Base-by-base conservation (phyloP, 2,888 invertebrate genomes). In the Melanchra persicariae region DNA sequence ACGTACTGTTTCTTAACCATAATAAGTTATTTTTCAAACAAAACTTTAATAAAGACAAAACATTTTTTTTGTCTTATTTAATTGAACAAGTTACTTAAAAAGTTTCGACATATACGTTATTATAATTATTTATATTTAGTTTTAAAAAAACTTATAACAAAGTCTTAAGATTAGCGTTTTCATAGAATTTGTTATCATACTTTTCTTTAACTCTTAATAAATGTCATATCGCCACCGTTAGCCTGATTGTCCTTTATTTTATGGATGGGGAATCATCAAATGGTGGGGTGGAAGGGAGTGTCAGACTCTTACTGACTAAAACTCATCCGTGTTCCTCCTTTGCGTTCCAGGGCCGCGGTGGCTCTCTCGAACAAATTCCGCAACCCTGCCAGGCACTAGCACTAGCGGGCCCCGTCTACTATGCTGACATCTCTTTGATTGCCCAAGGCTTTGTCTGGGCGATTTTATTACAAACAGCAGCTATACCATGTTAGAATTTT, bases 41-140 rank as follows among this genome's bases (percentile, higher is more conserved):
- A 57, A 68, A 68, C 54, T 60, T 75, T 43, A 34, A 40, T 49
- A 75, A 64, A 57, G 55, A n/a, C 15, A 8, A 45, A 55, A 45
- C 47, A 52, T 49, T 77, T 70, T 47, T 43, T 30, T 51, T 40
- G 12, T 34, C n/a, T 77, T 52, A 19, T 58, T 72, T 45, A 12
- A n/a, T 10, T 43, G n/a, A 37, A 15, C 6, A 54, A 57, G n/a
- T 77, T 37, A 61, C 30, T 54, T 62, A 26, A 30, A 51, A 70
- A 62, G 77, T 77, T 70, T 19, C 24, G 5, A 9, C n/a, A 24
- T 49, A n/a, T n/a, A n/a, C n/a, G n/a, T 40, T 51, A 49, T 43
- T 69, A 26, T 55, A 19, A 34, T 43, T 34, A 1, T 15, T 37
- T 40, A 57, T 54, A 54, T 10, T 54, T 54, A 19, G 37, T 22